These are phyloP conservation scores for Polietes domitor DNA, from an alignment of 2,888 invertebrate species.

Conservation along the genomic window DNA sequence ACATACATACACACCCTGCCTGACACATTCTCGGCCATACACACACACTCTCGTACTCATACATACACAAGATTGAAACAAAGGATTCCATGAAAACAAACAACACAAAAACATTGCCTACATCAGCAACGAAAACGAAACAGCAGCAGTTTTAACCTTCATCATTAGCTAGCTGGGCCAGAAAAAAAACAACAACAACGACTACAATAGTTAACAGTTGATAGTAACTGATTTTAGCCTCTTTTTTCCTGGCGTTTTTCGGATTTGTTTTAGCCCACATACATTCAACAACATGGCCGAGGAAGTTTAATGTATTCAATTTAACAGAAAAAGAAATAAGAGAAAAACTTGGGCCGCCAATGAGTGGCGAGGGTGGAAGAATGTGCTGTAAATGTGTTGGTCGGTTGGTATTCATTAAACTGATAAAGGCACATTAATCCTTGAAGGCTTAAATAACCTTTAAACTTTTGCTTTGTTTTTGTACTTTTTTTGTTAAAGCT, in stretches of 20 bases:
- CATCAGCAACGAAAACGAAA: conserved; percentile 16
- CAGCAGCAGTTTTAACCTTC: conserved; percentile 42
- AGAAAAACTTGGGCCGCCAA: background rate
- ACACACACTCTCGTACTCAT: background rate
- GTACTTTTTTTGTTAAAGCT: background rate
- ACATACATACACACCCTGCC: background rate
- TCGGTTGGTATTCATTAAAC: background rate
- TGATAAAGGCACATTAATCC: conserved; percentile 3
- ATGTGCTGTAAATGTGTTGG: background rate
- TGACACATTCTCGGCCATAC: too few species aligned
- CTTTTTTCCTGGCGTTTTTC: too few species aligned
- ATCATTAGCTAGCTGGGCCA: conserved; percentile 40
- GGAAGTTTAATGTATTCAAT: conserved; percentile 28
- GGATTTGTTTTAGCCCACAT: background rate
- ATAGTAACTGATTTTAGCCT: conserved; percentile 21
- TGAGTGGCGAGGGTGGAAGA: background rate
- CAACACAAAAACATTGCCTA: background rate
- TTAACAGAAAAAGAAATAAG: conserved; percentile 37
- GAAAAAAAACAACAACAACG: conserved; percentile 8
- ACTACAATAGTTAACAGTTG: background rate
- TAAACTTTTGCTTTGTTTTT: background rate
- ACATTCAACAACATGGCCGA: background rate
- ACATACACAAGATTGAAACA: conserved; percentile 11
- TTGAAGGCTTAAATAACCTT: background rate
- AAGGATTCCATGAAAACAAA: conserved; percentile 18